A percentile compares a stretch with the other conserved stretches of the same genome.
These are phyloP conservation scores for Amphipoea lucens DNA, from an alignment of 2,888 invertebrate genomes.

Conservation along the genomic window DNA sequence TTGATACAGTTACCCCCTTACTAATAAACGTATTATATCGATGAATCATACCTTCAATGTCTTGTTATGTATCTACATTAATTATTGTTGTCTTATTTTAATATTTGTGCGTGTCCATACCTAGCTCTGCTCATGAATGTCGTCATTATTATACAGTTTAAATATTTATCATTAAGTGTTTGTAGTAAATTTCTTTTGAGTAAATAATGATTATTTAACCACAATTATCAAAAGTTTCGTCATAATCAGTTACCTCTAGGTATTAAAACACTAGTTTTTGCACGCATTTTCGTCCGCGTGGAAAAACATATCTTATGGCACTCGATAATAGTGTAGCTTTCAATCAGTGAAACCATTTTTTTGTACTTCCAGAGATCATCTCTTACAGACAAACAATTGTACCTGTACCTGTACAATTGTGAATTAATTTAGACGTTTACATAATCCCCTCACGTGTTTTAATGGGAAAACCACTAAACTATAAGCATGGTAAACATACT, in stretches of 20 bases:
- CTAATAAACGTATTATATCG: too few species aligned
- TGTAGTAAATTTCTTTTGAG: too few species aligned
- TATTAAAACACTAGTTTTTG: background rate
- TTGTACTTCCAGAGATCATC: background rate
- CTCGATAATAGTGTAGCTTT: background rate
- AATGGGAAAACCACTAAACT: constrained; percentile 3
- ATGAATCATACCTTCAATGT: too few species aligned
- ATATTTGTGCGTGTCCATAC: too few species aligned
- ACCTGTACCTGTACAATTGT: background rate
- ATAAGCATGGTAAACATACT: background rate
- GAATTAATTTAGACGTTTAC: background rate
- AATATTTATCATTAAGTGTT: too few species aligned
- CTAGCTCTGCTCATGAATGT: too few species aligned
- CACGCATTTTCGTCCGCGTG: background rate
- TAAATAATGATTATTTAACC: background rate
- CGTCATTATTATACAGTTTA: too few species aligned
- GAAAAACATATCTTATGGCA: background rate
- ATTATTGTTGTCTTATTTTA: too few species aligned
- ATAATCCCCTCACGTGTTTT: background rate
- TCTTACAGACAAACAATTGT: background rate
- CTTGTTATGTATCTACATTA: too few species aligned
- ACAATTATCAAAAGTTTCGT: background rate
- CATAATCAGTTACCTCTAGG: background rate
- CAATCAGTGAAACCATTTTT: background rate
- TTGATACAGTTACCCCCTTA: too few species aligned